Evolutionary conservation across 2,113 vertebrate genomes (phyloP), one percentile per base, ranked within the genome.

Genomic region (Danionella cerebrum): DNA sequence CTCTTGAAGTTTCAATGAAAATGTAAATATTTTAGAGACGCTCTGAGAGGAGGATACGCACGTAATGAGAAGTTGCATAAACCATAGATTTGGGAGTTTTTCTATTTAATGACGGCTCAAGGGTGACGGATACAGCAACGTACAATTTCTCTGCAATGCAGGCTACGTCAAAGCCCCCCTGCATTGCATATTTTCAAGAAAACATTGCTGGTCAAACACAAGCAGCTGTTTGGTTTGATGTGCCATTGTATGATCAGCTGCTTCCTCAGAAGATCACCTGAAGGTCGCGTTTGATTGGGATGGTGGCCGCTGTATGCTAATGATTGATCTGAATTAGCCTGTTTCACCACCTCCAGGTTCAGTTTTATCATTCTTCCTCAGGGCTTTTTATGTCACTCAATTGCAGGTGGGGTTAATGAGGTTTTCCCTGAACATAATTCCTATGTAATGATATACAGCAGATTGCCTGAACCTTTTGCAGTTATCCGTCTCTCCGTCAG

Each of bases 371-470:
- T 53, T 11, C 25, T 45, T 60, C 25, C 41, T 25, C 27, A 16
- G 39, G 42, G 45, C 52, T 31, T 47, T 39, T 44, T 16, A 45
- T 64, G 72, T 70, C 75, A 59, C 22, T 63, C 51, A 47, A 24
- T 75, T 64, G 47, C 67, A 75, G 72, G 63, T 70, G 55, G 31
- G 55, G 72, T 62, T 75, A 75, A 75, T 66, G 68, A 70, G 72
- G 67, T 66, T 74, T 67, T 67, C 72, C 55, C 55, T 29, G 16
- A 62, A 65, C 33, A 64, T 70, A 74, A 70, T 74, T 74, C 55
- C 63, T 75, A 38, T 55, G 63, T 55, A 67, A 75, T 67, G 62
- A 75, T 75, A 62, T 67, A 70, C 63, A 67, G 63, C 48, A 16
- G 41, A 51, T 62, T 13, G 19, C 33, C 65, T 67, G 68, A 62